Evolutionary conservation across 2,113 vertebrate species (phyloP), one percentile per base, ranked within the genome.

Genomic region (Entelurus aequoreus): DNA sequence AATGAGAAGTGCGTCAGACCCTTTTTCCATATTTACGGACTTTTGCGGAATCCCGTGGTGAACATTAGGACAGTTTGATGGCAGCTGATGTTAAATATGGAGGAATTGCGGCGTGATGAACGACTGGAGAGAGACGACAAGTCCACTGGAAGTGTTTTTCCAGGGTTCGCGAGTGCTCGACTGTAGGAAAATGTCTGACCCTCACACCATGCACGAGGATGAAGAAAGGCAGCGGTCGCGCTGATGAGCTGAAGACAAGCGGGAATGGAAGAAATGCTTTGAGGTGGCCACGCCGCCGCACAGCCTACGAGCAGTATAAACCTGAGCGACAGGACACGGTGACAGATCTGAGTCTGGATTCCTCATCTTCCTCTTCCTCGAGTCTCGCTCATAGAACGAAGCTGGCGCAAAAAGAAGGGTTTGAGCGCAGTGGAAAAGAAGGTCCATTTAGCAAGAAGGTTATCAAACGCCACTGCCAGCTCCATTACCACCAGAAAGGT

Each of bases 221-320:
- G 75, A 80, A 78, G 67, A 60, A 63, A 62, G 67, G 52, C 66
- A 6, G 83, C 62, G 79, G 77, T 70, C 65, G 54, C 55, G 63
- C 54, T 66, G 77, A 82, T 64, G 63, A 79, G 81, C 68, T 8
- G 81, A 54, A 48, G 84, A 86, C 77, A 74, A 69, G 48, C 65
- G 47, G 81, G 77, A 68, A 71, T 16, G 84, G 77, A 48, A 69
- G 53, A 76, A 81, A 84, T 67, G 76, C 79, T 81, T 84, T 81
- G 84, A 86, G 77, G 81, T 44, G 75, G 75, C 74, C 73, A 53
- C 75, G 65, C 69, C 51, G 60, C 78, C 75, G 10, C 66, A 15
- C 60, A 54, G 69, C 1, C 38, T 21, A 42, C 8, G 60, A 63
- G 71, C 64, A n/a, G 54, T 47, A 40, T 15, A 52, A 75, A 71